phyloP scores from a whole-genome alignment of 2,113 vertebrate genomes.

The Tylochromis polylepis region DNA sequence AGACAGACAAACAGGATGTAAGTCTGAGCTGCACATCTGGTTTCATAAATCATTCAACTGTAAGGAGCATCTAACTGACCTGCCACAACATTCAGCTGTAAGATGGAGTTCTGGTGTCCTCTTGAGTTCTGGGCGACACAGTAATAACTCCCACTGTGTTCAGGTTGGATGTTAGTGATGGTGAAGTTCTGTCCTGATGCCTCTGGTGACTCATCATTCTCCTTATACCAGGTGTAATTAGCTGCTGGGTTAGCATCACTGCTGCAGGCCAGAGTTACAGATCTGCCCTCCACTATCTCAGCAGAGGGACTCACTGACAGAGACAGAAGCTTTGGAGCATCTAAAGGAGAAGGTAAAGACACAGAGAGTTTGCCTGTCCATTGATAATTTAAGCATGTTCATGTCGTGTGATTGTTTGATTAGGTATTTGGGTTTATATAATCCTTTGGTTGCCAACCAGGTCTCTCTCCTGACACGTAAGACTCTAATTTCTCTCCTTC shows the following conservation, averaged over 20 bases:
- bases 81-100: not conserved
- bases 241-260: not conserved
- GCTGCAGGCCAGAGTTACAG: not conserved
- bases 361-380: not conserved
- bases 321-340: not conserved
- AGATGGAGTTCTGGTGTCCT: not conserved
- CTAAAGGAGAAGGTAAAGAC: not conserved
- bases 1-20: not conserved
- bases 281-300: not conserved
- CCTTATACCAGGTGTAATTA: not conserved
- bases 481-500: not conserved
- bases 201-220: not conserved
- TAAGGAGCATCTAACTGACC: not conserved
- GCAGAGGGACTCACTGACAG: not conserved
- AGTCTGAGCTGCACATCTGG: not conserved
- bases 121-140: not conserved
- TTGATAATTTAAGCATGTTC: not conserved
- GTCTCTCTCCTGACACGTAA: not conserved
- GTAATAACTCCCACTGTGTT: not conserved
- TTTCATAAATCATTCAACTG: not conserved
- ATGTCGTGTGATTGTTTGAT: fast-evolving
- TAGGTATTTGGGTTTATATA: not conserved
- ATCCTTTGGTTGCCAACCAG: not conserved
- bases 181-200: not conserved
- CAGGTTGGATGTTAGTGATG: not conserved